Evolutionary conservation across 2,113 vertebrate genomes (phyloP).

Genomic region (Montifringilla adamsi): DNA sequence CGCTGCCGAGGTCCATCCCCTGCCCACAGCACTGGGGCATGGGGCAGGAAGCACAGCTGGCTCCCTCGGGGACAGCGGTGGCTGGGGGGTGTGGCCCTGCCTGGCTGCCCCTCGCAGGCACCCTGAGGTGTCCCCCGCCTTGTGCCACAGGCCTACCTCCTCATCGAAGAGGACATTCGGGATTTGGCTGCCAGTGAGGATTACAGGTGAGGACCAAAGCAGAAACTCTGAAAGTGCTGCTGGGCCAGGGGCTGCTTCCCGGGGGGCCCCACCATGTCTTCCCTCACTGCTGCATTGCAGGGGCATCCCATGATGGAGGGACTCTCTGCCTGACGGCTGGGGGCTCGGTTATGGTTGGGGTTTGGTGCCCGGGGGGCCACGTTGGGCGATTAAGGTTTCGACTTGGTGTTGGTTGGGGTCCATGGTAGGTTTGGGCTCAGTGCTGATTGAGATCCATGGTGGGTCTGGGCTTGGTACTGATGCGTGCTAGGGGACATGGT

Average conservation of each 20-base stretch:
- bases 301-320: rapidly evolving
- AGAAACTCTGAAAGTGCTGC: neutral
- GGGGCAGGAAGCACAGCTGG: neutral
- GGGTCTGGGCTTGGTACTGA: too few relatives aligned
- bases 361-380: neutral
- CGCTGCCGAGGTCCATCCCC: neutral
- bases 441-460: neutral
- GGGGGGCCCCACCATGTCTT: rapidly evolving
- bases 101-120: rapidly evolving
- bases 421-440: neutral
- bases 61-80: rapidly evolving
- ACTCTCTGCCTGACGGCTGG: rapidly evolving
- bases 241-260: neutral
- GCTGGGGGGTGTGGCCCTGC: rapidly evolving
- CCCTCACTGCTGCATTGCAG: neutral
- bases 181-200: constrained; percentile 88
- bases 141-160: constrained; percentile 86
- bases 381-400: rapidly evolving
- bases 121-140: neutral
- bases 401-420: neutral
- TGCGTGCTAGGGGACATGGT: neutral
- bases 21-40: rapidly evolving
- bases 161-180: constrained; percentile 92
- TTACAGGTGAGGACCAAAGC: constrained; percentile 80
- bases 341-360: rapidly evolving